Conservation (phyloP, 2,888 invertebrate species). For the Alcis repandata region DNA sequence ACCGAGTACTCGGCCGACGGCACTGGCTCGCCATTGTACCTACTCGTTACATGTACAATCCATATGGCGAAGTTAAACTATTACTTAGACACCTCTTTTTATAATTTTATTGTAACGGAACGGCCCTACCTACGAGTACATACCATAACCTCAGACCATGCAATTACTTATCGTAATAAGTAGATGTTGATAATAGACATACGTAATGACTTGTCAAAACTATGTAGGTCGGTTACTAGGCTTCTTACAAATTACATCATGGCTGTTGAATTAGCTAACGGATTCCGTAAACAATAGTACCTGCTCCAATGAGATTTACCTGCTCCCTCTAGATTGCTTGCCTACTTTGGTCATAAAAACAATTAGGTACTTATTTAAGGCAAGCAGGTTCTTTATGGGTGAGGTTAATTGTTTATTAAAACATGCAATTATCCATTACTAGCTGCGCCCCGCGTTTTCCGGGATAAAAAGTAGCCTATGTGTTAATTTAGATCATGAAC, state of each 20-base stretch:
- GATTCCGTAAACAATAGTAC: slow-evolving; percentile 3
- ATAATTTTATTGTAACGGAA: too few relatives aligned
- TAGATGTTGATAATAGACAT: too few relatives aligned
- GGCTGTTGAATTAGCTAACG: slow-evolving; percentile 1
- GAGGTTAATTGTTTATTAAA: slow-evolving; percentile 2
- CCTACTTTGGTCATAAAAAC: slow-evolving; percentile 2
- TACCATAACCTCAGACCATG: not conserved
- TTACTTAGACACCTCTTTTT: too few relatives aligned
- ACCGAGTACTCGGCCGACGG: too few relatives aligned
- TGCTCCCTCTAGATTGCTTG: not conserved
- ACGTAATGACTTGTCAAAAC: slow-evolving; percentile 3
- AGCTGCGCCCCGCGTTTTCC: too few relatives aligned
- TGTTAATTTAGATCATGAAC: too few relatives aligned
- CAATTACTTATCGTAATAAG: not conserved
- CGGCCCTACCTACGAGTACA: not conserved
- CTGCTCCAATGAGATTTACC: too few relatives aligned
- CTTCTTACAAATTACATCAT: not conserved
- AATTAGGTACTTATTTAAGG: not conserved
- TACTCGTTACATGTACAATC: too few relatives aligned
- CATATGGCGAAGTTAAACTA: too few relatives aligned
- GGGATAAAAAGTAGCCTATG: too few relatives aligned
- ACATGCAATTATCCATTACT: too few relatives aligned
- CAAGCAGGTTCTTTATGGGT: not conserved
- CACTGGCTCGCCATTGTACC: too few relatives aligned
- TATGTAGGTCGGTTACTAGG: slow-evolving; percentile 6